These are phyloP conservation scores for Nannoperca australis DNA, from an alignment of 2,797 vertebrate genomes.

Conservation along the genomic window DNA sequence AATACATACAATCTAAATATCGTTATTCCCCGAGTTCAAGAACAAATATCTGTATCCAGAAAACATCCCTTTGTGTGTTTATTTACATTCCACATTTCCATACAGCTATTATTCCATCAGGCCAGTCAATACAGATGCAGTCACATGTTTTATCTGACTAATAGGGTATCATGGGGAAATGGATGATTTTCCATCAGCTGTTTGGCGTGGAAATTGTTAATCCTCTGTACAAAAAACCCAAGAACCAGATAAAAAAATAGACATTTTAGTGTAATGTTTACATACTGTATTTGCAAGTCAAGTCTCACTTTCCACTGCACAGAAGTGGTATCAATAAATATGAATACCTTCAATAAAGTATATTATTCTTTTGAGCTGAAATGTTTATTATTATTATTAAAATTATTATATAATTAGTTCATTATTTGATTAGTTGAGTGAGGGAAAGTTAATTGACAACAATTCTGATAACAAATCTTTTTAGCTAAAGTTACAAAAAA, in stretches of 20 bases:
- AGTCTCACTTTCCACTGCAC: not conserved
- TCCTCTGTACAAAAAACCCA: not conserved
- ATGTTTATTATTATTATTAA: too few relatives aligned
- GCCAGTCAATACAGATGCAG: not conserved
- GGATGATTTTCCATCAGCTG: slow-evolving; percentile 14
- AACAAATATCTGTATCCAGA: not conserved
- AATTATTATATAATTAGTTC: not conserved
- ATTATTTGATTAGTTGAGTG: not conserved
- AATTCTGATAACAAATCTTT: not conserved
- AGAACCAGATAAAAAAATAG: slow-evolving; percentile 8
- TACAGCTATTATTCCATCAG: not conserved
- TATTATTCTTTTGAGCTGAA: not conserved
- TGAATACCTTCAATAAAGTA: not conserved
- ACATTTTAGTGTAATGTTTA: not conserved
- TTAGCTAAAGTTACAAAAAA: too few relatives aligned
- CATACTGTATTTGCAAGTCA: not conserved
- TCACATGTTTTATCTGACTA: slow-evolving; percentile 14
- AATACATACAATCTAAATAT: not conserved
- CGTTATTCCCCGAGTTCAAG: not conserved
- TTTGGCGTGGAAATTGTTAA: slow-evolving; percentile 6
- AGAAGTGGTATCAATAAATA: slow-evolving; percentile 2
- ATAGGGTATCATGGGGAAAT: slow-evolving; percentile 12
- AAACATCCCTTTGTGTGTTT: slow-evolving; percentile 2
- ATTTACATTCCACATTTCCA: slow-evolving; percentile 16
- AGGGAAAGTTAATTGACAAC: not conserved